Evolutionary conservation across 2,113 vertebrate genomes (phyloP), one percentile per base, ranked within the genome.

Genomic region (Chinchilla lanigera): DNA sequence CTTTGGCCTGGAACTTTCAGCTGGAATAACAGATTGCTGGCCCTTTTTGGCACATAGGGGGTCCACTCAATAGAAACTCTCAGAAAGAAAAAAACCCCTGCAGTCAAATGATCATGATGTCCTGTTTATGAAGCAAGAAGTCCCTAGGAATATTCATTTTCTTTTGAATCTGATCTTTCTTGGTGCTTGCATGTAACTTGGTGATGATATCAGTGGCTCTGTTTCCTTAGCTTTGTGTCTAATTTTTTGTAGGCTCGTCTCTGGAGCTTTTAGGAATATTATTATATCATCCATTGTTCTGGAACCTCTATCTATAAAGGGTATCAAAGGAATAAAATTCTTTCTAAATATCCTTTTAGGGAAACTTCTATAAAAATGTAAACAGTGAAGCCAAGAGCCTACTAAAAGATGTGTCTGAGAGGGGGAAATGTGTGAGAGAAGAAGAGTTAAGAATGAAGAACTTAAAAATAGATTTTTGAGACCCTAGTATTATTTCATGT

Each of bases 141-240:
- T 35, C 38, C 50, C 19, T 58, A 35, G 56, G 58, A 92, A 86
- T 30, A 30, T 60, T 75, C 50, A 50, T 94, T 87, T 61, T 67
- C n/a, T 82, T 78, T 90, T 26, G 24, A 86, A 47, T 58, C 19
- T 93, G 24, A 9, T 75, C 52, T 90, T 80, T 52, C 47, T 35
- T 41, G 71, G 4, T 0, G 11, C 22, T 7, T 44, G 52, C 13
- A 0, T 35, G 9, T 13, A 60, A 63, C 19, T 19, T 60, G 38
- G 13, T 5, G 6, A 4, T 56, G 38, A 0, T 19, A 33, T 69
- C n/a, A 1, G 7, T 19, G 54, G 16, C 2, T 9, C n/a, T 0
- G 0, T 19, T 30, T 7, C 35, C 16, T 61, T 35, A 22, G 58
- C 0, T 35, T n/a, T 20, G 10, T 58, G 20, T 50, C 54, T 84